Evolutionary conservation across 2,113 vertebrate genomes (phyloP).

Genomic region (Nycticorax nycticorax): DNA sequence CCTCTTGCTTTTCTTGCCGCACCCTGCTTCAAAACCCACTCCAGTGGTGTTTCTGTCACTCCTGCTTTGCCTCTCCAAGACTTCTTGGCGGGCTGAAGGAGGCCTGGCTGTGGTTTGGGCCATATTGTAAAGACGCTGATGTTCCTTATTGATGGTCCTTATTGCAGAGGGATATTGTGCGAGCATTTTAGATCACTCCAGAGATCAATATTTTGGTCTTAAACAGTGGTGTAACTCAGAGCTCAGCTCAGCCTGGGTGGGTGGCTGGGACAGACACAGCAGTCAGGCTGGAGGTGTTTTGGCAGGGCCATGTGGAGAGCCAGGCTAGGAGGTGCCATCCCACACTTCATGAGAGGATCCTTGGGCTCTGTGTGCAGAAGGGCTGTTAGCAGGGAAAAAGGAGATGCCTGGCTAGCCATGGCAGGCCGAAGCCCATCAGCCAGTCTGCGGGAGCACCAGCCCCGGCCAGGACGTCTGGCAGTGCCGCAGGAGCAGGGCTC

Average conservation of each 20-base stretch:
- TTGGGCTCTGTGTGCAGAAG: not conserved
- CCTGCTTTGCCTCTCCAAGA: not conserved
- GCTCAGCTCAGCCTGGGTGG: not conserved
- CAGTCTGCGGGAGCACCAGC: not conserved
- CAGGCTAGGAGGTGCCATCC: not conserved
- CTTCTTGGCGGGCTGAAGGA: not conserved
- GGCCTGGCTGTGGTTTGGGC: not conserved
- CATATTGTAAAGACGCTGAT: not conserved
- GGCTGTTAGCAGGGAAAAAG: not conserved
- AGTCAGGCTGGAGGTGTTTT: not conserved
- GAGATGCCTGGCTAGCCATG: not conserved
- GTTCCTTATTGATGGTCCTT: not conserved
- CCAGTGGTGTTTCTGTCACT: not conserved
- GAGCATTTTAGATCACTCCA: not conserved
- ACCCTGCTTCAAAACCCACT: not conserved
- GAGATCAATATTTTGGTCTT: not conserved
- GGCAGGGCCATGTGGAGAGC: not conserved
- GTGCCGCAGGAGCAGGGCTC: not conserved
- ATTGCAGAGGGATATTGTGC: not conserved
- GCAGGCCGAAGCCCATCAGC: not conserved
- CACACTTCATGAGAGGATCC: not conserved
- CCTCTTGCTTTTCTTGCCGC: not conserved
- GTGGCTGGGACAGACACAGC: not conserved
- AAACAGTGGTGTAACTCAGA: not conserved
- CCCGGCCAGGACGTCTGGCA: not conserved